Base-by-base conservation (phyloP, 2,113 vertebrate species). In the Epinephelus fuscoguttatus region DNA sequence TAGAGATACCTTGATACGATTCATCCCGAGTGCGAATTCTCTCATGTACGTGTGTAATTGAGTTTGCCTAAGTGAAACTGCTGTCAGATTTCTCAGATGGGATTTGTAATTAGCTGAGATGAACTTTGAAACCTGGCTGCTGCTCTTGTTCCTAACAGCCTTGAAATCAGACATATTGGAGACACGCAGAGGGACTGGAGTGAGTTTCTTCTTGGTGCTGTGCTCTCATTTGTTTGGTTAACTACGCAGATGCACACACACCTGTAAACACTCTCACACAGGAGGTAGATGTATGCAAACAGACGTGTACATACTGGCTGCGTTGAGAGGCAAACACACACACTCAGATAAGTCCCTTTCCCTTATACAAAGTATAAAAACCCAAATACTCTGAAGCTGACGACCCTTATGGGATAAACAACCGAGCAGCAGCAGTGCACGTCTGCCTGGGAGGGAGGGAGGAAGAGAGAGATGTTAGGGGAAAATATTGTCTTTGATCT, bases 351-450 rank as follows among this genome's bases (percentile, higher is more conserved):
- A 63, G 13, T 67, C 69, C 45, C 5, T 60, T 4, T 50, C 61
- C 67, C 12, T 30, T 80, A 57, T 59, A 66, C 50, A 40, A 74
- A 64, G 60, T 64, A 9, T 17, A 62, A 64, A 56, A 74, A 25
- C 2, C 30, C 8, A 85, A 81, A 88, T 72, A 77, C 80, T 91
- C n/a, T 88, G 88, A 90, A 91, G 86, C 73, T 60, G 78, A 75
- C 56, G 83, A 90, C 84, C 89, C 90, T 94, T 89, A 70, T 89
- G 91, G 91, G 90, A 92, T 95, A 92, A 94, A 93, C 93, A 93
- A 88, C 7, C 11, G 81, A 81, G 84, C 74, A 66, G 75, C 76
- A 82, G 83, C 52, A 67, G 74, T 33, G 83, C 75, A 25, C 52
- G 78, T 91, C 80, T 88, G 89, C 88, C 89, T 89, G 49, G 17